Conservation (phyloP, 2,113 vertebrate species). For the Rhipidura dahli region DNA sequence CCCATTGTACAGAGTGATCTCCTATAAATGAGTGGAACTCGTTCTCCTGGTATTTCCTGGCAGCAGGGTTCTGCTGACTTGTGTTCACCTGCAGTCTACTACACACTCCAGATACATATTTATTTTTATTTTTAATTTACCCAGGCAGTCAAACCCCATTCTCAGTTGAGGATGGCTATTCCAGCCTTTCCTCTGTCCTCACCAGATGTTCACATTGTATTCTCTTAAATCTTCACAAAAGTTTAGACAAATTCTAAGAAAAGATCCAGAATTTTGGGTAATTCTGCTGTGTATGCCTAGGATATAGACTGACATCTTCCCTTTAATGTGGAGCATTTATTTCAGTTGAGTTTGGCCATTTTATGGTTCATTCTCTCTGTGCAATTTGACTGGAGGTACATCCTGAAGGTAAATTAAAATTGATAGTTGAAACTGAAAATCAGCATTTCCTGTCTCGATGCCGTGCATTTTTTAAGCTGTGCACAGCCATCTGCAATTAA, state of each 20-base stretch:
- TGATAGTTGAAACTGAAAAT: slow-evolving; percentile 7
- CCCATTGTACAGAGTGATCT: background rate
- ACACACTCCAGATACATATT: background rate
- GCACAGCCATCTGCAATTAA: slow-evolving; percentile 32
- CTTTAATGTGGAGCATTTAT: background rate
- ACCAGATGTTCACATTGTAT: fast-evolving
- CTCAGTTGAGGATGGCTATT: background rate
- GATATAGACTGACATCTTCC: background rate
- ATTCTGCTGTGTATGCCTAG: background rate
- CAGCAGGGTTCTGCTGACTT: background rate
- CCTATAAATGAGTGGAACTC: fast-evolving
- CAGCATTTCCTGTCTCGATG: background rate
- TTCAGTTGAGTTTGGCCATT: background rate
- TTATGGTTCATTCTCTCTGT: background rate
- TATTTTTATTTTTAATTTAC: background rate
- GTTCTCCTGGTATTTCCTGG: background rate
- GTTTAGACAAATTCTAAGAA: background rate
- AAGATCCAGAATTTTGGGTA: background rate
- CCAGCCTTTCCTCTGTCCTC: background rate
- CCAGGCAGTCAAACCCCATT: background rate
- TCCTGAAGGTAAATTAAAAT: background rate
- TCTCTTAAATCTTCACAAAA: background rate
- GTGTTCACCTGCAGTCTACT: background rate
- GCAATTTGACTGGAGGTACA: background rate
- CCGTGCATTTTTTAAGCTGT: slow-evolving; percentile 1